Conservation (phyloP, 2,888 invertebrate genomes). For the Matsumyia berberina region DNA sequence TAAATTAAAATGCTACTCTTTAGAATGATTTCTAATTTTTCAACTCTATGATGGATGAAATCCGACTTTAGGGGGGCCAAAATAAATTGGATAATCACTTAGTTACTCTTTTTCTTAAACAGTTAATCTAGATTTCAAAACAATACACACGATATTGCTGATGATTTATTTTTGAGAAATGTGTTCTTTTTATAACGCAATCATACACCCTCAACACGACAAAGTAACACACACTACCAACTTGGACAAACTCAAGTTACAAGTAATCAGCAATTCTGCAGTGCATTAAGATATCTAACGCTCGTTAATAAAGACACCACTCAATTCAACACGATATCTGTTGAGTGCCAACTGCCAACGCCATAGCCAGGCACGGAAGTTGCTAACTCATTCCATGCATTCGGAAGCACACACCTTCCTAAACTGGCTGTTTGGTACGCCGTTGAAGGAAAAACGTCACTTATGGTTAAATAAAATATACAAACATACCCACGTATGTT, state of each 20-base stretch:
- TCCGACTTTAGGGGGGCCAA: too few relatives aligned
- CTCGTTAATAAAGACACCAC: too few relatives aligned
- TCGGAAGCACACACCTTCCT: neutral
- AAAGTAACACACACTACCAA: constrained; percentile 19
- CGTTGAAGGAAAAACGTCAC: neutral
- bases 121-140: too few relatives aligned
- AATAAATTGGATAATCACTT: too few relatives aligned
- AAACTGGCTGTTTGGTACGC: constrained; percentile 16
- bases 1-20: too few relatives aligned
- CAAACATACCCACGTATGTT: too few relatives aligned
- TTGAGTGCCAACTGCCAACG: neutral
- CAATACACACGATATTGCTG: too few relatives aligned
- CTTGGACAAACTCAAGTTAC: neutral
- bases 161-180: neutral
- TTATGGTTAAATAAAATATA: neutral
- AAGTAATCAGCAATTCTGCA: neutral
- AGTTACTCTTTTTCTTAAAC: too few relatives aligned
- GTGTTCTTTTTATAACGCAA: neutral
- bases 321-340: constrained; percentile 4
- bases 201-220: neutral
- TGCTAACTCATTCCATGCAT: constrained; percentile 22
- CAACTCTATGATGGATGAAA: too few relatives aligned
- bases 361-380: constrained; percentile 37
- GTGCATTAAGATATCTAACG: constrained; percentile 17
- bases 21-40: too few relatives aligned